Conservation (phyloP, 2,113 vertebrate genomes). For the Nansenia antarctica region DNA sequence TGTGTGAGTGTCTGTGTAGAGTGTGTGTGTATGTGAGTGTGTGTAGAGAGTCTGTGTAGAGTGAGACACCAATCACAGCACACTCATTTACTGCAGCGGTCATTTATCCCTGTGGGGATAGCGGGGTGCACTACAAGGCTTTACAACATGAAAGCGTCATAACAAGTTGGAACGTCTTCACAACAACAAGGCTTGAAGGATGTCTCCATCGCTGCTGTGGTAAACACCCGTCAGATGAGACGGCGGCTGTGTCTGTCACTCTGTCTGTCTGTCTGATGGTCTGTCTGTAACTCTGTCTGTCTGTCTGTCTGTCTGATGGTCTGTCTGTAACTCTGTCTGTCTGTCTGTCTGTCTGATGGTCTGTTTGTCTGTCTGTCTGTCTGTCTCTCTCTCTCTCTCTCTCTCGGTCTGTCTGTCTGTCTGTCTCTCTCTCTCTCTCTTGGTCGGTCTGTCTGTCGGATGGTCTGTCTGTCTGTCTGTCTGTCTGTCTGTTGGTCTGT, state of each 20-base stretch:
- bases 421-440: constrained; percentile 4
- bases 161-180: constrained; percentile 19
- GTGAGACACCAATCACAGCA: constrained; percentile 39
- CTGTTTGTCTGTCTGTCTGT: no score
- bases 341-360: no score
- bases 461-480: no score
- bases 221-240: no score
- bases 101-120: constrained; percentile 34
- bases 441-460: not conserved
- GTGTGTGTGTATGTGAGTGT: no score
- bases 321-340: no score
- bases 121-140: constrained; percentile 4
- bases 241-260: not conserved
- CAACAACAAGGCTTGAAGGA: constrained; percentile 14
- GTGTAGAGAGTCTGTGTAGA: no score
- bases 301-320: no score
- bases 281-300: no score
- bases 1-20: no score
- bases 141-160: constrained; percentile 20
- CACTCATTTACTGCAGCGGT: constrained; percentile 33
- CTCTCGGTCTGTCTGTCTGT: not conserved
- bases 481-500: not conserved
- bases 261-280: not conserved
- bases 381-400: no score
- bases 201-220: no score